These are phyloP conservation scores for Seriola rivoliana DNA, from an alignment of 2,113 vertebrate species.

Conservation along the genomic window DNA sequence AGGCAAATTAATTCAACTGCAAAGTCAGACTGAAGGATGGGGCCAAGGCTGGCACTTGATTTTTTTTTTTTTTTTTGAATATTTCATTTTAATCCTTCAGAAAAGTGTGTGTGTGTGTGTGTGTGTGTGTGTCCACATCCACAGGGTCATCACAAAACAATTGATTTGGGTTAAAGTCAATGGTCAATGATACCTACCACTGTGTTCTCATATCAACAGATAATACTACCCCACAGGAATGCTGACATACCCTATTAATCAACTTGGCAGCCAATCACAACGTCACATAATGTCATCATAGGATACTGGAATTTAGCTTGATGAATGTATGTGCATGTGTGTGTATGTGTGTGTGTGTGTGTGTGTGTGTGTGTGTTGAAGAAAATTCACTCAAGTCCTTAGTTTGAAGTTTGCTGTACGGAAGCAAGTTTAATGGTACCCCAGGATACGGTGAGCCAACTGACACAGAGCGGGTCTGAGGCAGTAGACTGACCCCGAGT, in stretches of 20 bases:
- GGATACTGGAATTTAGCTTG: background rate
- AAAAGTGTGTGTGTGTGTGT: background rate
- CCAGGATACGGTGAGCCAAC: no score
- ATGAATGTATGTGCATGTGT: slow-evolving; percentile 16
- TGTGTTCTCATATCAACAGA: slow-evolving; percentile 39
- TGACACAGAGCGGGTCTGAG: no score
- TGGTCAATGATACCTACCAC: slow-evolving; percentile 2
- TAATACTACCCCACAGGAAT: slow-evolving; percentile 25
- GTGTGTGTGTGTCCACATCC: slow-evolving; percentile 9
- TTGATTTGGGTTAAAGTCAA: background rate
- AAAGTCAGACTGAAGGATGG: slow-evolving; percentile 29
- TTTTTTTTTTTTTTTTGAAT: background rate
- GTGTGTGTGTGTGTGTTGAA: background rate
- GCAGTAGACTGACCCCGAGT: no score
- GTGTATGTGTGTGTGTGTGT: background rate
- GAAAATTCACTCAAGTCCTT: no score
- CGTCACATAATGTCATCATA: slow-evolving; percentile 11
- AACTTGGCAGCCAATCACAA: slow-evolving; percentile 44
- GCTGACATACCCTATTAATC: slow-evolving; percentile 33
- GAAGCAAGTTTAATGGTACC: no score
- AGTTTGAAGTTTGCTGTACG: no score
- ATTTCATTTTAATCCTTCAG: background rate
- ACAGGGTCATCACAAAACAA: slow-evolving; percentile 9
- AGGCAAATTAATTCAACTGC: slow-evolving; percentile 54
- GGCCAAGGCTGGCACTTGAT: background rate